phyloP scores from a whole-genome alignment of 2,113 vertebrate species.

The Cyanoramphus novaezelandiae region DNA sequence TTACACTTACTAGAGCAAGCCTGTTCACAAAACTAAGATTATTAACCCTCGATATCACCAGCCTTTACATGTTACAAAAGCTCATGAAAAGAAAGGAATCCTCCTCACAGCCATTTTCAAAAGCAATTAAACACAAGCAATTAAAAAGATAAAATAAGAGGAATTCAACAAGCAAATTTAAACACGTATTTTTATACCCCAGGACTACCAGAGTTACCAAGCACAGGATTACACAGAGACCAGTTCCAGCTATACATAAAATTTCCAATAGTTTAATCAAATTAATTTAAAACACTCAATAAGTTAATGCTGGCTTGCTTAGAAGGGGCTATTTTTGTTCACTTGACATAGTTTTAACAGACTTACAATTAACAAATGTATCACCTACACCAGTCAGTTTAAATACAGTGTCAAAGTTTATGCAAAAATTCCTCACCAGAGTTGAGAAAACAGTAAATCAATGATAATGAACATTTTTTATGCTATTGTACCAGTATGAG shows the following conservation, averaged over 20 bases:
- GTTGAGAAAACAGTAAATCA: not conserved
- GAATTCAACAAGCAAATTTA: not conserved
- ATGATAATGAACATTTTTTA: not conserved
- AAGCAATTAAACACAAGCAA: not conserved
- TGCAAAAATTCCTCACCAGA: not conserved
- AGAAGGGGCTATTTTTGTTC: not conserved
- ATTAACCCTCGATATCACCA: not conserved
- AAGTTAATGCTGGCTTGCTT: not conserved
- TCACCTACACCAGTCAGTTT: not conserved
- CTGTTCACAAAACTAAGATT: not conserved
- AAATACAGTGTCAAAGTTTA: not conserved
- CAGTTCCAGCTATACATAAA: not conserved
- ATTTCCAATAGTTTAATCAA: not conserved
- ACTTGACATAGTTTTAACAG: not conserved
- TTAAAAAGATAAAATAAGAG: not conserved
- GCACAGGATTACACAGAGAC: not conserved
- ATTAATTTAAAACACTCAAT: not conserved
- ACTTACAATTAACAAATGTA: not conserved
- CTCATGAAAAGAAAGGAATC: not conserved
- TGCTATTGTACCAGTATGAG: not conserved
- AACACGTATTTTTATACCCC: not conserved
- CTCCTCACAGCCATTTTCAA: not conserved
- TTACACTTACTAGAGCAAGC: not conserved
- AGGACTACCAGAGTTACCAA: not conserved
- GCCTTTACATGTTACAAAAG: not conserved